Conservation (phyloP, 1,140 invertebrate species). For the Leptonema lineaticorne region DNA sequence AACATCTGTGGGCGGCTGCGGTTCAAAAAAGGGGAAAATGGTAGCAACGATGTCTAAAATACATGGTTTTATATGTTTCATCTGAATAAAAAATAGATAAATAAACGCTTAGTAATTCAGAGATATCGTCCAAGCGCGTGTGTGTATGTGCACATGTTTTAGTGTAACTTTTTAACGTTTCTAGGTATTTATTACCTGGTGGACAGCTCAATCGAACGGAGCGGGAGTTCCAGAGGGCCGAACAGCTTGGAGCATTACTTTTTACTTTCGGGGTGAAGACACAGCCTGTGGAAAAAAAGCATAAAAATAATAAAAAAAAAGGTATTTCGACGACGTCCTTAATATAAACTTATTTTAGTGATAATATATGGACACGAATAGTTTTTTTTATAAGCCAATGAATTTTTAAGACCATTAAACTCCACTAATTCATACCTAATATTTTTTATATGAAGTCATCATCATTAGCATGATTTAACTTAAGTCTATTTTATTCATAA, state of each 20-base stretch:
- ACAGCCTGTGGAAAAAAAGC: slow-evolving; percentile 36
- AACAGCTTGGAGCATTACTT: slow-evolving; percentile 43
- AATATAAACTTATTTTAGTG: too few relatives aligned
- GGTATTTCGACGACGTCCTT: too few relatives aligned
- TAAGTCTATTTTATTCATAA: too few relatives aligned
- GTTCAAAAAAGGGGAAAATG: slow-evolving; percentile 19
- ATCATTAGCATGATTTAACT: too few relatives aligned
- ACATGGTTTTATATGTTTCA: slow-evolving; percentile 25
- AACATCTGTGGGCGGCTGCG: slow-evolving; percentile 22
- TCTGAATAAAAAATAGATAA: slow-evolving; percentile 22
- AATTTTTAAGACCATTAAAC: too few relatives aligned
- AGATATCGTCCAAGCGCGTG: too few relatives aligned
- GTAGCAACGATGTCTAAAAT: slow-evolving; percentile 20
- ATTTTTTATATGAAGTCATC: too few relatives aligned
- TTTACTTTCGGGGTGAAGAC: slow-evolving; percentile 37
- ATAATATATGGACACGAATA: too few relatives aligned
- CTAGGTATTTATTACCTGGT: slow-evolving; percentile 40
- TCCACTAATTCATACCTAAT: too few relatives aligned
- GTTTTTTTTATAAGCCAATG: too few relatives aligned
- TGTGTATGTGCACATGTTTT: not conserved
- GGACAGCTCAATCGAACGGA: slow-evolving; percentile 42
- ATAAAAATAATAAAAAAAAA: not conserved
- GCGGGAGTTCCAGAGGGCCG: slow-evolving; percentile 40
- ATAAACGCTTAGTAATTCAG: slow-evolving; percentile 16
- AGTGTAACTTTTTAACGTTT: slow-evolving; percentile 13